Evolutionary conservation across 2,797 vertebrate species (phyloP).

Genomic region (Tarsius wallacei): DNA sequence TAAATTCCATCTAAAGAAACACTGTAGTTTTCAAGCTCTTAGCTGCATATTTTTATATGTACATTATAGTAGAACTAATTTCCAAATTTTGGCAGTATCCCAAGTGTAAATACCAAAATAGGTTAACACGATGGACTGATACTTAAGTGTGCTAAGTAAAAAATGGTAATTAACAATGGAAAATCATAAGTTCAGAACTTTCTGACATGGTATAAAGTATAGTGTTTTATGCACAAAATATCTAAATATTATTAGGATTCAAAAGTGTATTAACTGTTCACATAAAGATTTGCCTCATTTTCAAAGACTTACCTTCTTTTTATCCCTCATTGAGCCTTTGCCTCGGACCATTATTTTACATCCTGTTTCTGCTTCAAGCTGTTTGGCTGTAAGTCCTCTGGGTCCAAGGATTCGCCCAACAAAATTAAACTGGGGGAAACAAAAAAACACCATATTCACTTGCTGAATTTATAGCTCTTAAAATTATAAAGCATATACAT

Average conservation of each 20-base stretch:
- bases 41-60: not conserved
- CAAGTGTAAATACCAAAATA: not conserved
- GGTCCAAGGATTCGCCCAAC: constrained; percentile 99
- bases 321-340: constrained; percentile 99
- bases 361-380: constrained; percentile 99
- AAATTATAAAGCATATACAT: constrained; percentile 44
- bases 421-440: constrained; percentile 96
- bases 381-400: constrained; percentile 98
- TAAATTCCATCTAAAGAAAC: not conserved
- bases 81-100: not conserved
- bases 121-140: not conserved
- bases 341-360: constrained; percentile 99
- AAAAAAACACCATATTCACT: constrained; percentile 45
- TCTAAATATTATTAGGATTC: not conserved
- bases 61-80: not conserved
- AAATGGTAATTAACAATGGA: constrained; percentile 4
- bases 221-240: not conserved
- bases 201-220: not conserved
- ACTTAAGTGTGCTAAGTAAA: not conserved
- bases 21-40: constrained; percentile 47
- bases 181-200: not conserved
- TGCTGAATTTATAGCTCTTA: constrained; percentile 4
- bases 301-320: constrained; percentile 96
- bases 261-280: not conserved
- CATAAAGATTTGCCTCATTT: not conserved